phyloP scores from a whole-genome alignment of 92 coral and sea anemone species.

The Porites cylindrica region DNA sequence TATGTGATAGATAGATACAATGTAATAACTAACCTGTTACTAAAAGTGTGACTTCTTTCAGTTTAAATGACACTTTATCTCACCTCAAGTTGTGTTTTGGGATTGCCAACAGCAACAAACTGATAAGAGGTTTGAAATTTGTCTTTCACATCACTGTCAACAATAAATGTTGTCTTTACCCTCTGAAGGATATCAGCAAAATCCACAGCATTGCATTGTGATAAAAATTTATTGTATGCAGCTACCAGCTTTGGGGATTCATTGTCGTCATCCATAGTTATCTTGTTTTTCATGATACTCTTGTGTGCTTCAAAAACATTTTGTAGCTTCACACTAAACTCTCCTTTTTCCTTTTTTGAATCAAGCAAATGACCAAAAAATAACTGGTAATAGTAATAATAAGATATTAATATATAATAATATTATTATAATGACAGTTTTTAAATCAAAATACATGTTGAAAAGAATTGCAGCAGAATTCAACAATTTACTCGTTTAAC shows the following conservation, averaged over 20 bases:
- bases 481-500: too few species aligned
- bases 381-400: background rate
- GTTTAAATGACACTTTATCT: background rate
- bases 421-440: too few species aligned
- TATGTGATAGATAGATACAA: too few species aligned
- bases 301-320: slow-evolving; percentile 72
- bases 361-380: background rate
- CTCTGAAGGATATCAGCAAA: slow-evolving; percentile 72
- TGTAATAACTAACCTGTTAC: background rate
- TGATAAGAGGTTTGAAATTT: slow-evolving; percentile 56
- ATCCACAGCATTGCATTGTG: slow-evolving; percentile 83
- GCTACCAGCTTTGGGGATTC: slow-evolving; percentile 18
- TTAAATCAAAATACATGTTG: too few species aligned
- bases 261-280: slow-evolving; percentile 17
- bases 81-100: slow-evolving; percentile 81
- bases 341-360: slow-evolving; percentile 57
- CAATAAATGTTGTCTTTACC: slow-evolving; percentile 57
- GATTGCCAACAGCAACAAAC: slow-evolving; percentile 65
- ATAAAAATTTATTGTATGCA: slow-evolving; percentile 69
- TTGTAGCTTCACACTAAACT: slow-evolving; percentile 61
- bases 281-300: slow-evolving; percentile 62
- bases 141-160: slow-evolving; percentile 54
- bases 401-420: too few species aligned
- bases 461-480: too few species aligned
- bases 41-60: too few species aligned